Evolutionary conservation across 1,140 invertebrate genomes (phyloP).

Genomic region (Halesus radiatus): DNA sequence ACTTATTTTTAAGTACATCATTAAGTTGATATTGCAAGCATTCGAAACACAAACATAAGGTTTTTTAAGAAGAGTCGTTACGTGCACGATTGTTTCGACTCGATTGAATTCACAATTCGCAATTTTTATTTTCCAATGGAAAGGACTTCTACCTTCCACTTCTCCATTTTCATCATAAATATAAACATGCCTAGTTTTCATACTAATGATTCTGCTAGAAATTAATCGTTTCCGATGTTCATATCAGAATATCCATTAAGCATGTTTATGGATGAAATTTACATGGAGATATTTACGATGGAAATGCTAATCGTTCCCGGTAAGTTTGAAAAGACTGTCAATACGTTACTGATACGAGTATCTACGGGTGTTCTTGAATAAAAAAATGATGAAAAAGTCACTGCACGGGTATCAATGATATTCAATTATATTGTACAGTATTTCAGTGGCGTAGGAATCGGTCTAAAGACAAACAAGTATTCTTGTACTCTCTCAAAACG

Average conservation of each 20-base stretch:
- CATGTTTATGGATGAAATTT: constrained; percentile 8
- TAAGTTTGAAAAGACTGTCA: not conserved
- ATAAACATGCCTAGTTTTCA: not conserved
- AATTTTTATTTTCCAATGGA: not conserved
- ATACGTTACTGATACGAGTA: not conserved
- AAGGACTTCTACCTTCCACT: not conserved
- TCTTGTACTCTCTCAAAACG: no score
- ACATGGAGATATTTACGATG: not conserved
- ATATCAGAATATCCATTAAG: constrained; percentile 11
- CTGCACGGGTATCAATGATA: not conserved
- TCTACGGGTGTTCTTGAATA: not conserved
- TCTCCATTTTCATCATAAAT: no score
- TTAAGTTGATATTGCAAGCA: no score
- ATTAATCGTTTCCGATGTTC: constrained; percentile 13
- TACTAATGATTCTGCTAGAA: not conserved
- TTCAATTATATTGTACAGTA: no score
- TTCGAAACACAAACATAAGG: no score
- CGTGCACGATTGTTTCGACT: not conserved
- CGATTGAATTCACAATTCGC: not conserved
- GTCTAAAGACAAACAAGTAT: no score
- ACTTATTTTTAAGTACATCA: no score
- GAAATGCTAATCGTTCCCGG: not conserved
- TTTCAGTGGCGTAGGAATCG: no score
- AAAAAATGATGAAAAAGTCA: not conserved
- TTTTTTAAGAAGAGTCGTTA: no score